Conservation (phyloP, 2,888 invertebrate genomes). For the Euproctis similis region DNA sequence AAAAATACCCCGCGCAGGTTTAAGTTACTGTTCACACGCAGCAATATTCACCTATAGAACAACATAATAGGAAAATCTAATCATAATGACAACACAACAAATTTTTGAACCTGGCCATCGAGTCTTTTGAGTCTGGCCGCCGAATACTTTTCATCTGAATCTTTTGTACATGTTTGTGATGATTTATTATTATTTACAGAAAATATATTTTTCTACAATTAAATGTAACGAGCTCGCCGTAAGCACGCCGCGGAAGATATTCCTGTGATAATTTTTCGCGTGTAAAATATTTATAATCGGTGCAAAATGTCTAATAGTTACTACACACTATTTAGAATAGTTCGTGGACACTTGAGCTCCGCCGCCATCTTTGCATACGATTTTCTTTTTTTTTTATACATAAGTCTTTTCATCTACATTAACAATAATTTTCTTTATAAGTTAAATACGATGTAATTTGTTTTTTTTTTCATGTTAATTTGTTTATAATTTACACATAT, state of each 20-base stretch:
- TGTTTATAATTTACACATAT: conserved; percentile 56
- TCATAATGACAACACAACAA: conserved; percentile 37
- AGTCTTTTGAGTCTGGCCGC: not conserved
- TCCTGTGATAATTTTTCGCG: conserved; percentile 39
- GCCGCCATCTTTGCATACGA: conserved; percentile 31
- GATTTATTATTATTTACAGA: conserved; percentile 5
- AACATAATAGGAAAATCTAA: conserved; percentile 43
- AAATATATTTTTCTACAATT: not conserved
- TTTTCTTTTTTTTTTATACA: conserved; percentile 43
- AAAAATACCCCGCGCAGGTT: conserved; percentile 31
- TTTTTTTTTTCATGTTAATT: conserved; percentile 24
- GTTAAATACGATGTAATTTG: conserved; percentile 43
- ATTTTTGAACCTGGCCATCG: conserved; percentile 8
- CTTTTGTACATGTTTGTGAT: conserved; percentile 8
- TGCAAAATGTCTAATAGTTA: conserved; percentile 70
- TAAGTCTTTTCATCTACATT: conserved; percentile 68
- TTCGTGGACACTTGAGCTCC: conserved; percentile 55
- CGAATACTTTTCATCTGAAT: not conserved
- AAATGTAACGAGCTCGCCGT: conserved; percentile 2
- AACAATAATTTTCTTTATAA: conserved; percentile 62
- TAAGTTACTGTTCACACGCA: conserved; percentile 15
- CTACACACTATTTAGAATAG: conserved; percentile 69
- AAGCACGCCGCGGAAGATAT: conserved; percentile 23
- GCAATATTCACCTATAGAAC: conserved; percentile 16
- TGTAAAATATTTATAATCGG: conserved; percentile 52